These are phyloP conservation scores for Hirtodrosophila trivittata DNA, from an alignment of 2,888 invertebrate genomes.

Conservation along the genomic window DNA sequence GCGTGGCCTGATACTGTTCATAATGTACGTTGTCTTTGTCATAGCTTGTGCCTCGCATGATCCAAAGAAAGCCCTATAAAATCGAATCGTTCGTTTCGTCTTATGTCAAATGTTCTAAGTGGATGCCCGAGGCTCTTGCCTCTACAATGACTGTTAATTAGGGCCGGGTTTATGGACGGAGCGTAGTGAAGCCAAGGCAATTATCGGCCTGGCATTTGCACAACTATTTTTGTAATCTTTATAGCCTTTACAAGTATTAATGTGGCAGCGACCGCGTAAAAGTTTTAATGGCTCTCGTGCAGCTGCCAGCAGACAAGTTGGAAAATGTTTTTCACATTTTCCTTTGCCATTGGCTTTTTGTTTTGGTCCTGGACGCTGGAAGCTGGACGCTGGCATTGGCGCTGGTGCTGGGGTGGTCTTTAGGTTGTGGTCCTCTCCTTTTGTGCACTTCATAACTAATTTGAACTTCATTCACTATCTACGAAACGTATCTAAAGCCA, in stretches of 20 bases:
- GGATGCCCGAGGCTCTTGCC: conserved; percentile 5
- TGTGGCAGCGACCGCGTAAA: conserved; percentile 51
- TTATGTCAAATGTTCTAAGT: conserved; percentile 14
- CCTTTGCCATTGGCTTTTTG: conserved; percentile 12
- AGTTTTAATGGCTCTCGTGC: conserved; percentile 70
- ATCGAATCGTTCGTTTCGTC: neutral
- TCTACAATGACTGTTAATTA: conserved; percentile 31
- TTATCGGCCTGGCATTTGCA: conserved; percentile 68
- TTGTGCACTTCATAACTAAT: conserved; percentile 71
- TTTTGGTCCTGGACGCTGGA: conserved; percentile 16
- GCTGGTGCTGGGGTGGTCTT: conserved; percentile 31
- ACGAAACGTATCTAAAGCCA: conserved; percentile 33
- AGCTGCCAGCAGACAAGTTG: conserved; percentile 64
- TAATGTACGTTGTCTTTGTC: conserved; percentile 20
- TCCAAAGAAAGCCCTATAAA: neutral
- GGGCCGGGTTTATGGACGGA: conserved; percentile 17
- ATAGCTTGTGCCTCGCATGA: neutral
- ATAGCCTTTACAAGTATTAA: conserved; percentile 58
- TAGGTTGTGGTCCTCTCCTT: conserved; percentile 30
- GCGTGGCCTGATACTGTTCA: conserved; percentile 18
- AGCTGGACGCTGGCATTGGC: conserved; percentile 31
- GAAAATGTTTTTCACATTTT: conserved; percentile 35
- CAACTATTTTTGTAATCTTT: conserved; percentile 75
- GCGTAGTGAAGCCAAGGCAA: conserved; percentile 46
- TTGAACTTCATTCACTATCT: conserved; percentile 73